These are phyloP conservation scores for Drosophila cyrtoloma DNA, from an alignment of 2,888 invertebrate species.

Conservation along the genomic window DNA sequence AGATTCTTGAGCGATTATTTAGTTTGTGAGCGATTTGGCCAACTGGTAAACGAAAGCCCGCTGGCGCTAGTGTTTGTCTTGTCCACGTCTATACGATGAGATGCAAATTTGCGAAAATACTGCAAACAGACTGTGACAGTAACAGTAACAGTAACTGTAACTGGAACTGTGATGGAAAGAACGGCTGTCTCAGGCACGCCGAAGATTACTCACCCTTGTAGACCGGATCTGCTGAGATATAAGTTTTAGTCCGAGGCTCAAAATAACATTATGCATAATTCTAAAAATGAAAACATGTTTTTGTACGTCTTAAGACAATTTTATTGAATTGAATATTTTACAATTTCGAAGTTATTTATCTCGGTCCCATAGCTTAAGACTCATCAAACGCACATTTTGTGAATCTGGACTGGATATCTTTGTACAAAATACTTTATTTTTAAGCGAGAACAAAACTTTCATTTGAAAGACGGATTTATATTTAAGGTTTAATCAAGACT, in stretches of 20 bases:
- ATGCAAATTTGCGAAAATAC: background rate
- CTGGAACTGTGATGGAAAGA: background rate
- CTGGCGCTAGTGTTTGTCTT: background rate
- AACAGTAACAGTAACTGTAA: slow-evolving; percentile 2
- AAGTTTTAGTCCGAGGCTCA: background rate
- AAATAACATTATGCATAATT: too few species aligned
- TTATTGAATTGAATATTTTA: background rate
- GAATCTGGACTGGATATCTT: background rate
- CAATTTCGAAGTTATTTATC: background rate
- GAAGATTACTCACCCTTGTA: background rate
- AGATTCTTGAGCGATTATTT: background rate
- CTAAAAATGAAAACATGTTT: too few species aligned
- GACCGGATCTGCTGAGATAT: background rate
- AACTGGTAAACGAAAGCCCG: background rate
- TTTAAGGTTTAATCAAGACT: background rate
- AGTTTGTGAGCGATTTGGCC: background rate
- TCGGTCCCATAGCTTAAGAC: too few species aligned
- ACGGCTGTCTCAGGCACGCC: background rate
- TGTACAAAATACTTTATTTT: background rate
- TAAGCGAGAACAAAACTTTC: too few species aligned
- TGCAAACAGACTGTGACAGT: background rate
- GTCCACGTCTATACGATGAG: background rate
- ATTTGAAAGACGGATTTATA: too few species aligned
- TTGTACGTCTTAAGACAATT: too few species aligned
- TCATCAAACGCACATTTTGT: background rate